phyloP scores from a whole-genome alignment of 2,888 invertebrate genomes.

The Pyralis farinalis region DNA sequence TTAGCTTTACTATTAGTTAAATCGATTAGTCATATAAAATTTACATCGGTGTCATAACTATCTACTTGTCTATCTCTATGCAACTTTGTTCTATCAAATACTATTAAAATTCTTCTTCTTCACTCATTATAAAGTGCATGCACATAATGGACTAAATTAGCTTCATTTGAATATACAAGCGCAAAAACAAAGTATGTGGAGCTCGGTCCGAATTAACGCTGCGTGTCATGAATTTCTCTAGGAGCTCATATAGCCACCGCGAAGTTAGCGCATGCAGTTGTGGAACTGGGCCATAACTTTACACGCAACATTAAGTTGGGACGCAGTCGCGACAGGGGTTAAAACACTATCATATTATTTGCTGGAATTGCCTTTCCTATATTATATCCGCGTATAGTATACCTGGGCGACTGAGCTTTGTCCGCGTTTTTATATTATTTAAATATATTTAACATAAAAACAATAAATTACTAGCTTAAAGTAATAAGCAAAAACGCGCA shows the following conservation, averaged over 20 bases:
- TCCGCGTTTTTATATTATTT: no score
- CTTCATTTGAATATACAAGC: slow-evolving; percentile 5
- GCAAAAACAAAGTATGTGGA: slow-evolving; percentile 6
- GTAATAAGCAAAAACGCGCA: no score
- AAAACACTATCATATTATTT: slow-evolving; percentile 21
- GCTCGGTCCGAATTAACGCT: slow-evolving; percentile 43
- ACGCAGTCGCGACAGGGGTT: slow-evolving; percentile 53
- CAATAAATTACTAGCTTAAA: no score
- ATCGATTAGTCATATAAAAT: no score
- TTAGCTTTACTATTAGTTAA: no score
- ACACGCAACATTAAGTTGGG: slow-evolving; percentile 74
- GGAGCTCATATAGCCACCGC: slow-evolving; percentile 47
- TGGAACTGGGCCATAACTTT: slow-evolving; percentile 65
- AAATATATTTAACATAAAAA: no score
- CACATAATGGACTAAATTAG: slow-evolving; percentile 4
- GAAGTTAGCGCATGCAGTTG: slow-evolving; percentile 63
- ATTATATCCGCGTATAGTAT: no score
- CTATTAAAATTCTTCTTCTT: background rate
- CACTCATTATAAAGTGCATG: slow-evolving; percentile 1
- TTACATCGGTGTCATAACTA: no score
- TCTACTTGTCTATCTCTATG: no score
- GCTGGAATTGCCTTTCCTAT: slow-evolving; percentile 17
- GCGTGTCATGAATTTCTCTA: slow-evolving; percentile 57
- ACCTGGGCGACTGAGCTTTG: no score
- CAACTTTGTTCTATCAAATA: no score